phyloP scores from a whole-genome alignment of 30 jellyfish, hydroid and myxozoan genomes.

The Clytia hemisphaerica region DNA sequence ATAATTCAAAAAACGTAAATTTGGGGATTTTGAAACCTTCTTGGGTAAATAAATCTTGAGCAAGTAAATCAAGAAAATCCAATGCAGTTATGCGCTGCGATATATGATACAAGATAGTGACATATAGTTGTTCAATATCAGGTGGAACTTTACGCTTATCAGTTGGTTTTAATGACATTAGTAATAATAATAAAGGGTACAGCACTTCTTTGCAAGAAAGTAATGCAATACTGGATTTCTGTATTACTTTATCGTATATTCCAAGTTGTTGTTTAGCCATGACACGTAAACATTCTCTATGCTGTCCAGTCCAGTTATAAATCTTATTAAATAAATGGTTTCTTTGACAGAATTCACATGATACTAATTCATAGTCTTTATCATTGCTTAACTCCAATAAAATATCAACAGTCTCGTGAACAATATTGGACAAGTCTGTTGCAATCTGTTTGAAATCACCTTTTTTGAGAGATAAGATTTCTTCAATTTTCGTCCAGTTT shows the following conservation, averaged over 20 bases:
- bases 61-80: slow-evolving; percentile 46
- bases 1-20: slow-evolving; percentile 55
- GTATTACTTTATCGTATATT: slow-evolving; percentile 26
- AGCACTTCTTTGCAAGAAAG: slow-evolving; percentile 36
- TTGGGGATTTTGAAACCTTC: slow-evolving; percentile 76
- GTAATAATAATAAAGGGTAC: slow-evolving; percentile 53
- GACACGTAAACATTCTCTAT: slow-evolving; percentile 39
- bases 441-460: neutral
- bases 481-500: slow-evolving; percentile 13
- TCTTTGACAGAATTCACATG: slow-evolving; percentile 20
- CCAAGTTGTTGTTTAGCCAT: slow-evolving; percentile 56
- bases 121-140: slow-evolving; percentile 54
- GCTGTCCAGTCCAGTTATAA: slow-evolving; percentile 67
- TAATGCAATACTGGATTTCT: slow-evolving; percentile 41
- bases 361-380: neutral
- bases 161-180: slow-evolving; percentile 69
- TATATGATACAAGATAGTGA: slow-evolving; percentile 43
- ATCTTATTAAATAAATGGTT: slow-evolving; percentile 44
- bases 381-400: neutral
- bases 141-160: slow-evolving; percentile 74
- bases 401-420: neutral
- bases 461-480: neutral
- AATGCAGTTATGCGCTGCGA: slow-evolving; percentile 51
- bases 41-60: slow-evolving; percentile 15
- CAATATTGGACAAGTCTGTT: too few species aligned